These are phyloP conservation scores for Hydraecia micacea DNA, from an alignment of 2,888 invertebrate genomes.

Conservation along the genomic window DNA sequence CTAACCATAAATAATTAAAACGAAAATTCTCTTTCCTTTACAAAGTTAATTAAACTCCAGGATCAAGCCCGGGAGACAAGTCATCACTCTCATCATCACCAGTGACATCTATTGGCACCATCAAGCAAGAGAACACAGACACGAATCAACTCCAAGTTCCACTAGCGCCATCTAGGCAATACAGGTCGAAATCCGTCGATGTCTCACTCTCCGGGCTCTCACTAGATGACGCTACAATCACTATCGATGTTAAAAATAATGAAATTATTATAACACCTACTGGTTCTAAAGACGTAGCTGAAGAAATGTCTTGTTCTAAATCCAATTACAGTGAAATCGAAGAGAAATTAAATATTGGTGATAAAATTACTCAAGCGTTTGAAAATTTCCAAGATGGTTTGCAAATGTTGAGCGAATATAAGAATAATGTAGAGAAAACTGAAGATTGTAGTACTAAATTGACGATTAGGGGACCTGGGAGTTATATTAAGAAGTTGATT, in stretches of 20 bases:
- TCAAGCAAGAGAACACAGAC: conserved; percentile 79
- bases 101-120: conserved; percentile 78
- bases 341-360: conserved; percentile 82
- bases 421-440: conserved; percentile 70
- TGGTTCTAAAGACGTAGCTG: conserved; percentile 75
- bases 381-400: conserved; percentile 84
- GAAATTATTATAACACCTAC: conserved; percentile 87
- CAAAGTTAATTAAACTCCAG: conserved; percentile 77
- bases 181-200: conserved; percentile 90
- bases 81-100: conserved; percentile 85
- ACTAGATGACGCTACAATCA: conserved; percentile 84
- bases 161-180: conserved; percentile 82
- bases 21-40: conserved; percentile 66
- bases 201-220: conserved; percentile 83
- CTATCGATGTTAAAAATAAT: conserved; percentile 83
- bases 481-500: conserved; percentile 87
- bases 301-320: conserved; percentile 67
- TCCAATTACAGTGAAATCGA: conserved; percentile 78
- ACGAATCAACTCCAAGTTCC: conserved; percentile 83
- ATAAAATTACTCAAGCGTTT: conserved; percentile 80
- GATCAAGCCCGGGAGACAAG: conserved; percentile 86
- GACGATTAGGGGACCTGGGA: conserved; percentile 86
- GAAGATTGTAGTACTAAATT: conserved; percentile 79
- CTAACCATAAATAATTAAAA: conserved; percentile 48
- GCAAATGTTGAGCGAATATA: conserved; percentile 79